phyloP scores from a whole-genome alignment of 2,888 invertebrate species.

The Calliscelio sp. region DNA sequence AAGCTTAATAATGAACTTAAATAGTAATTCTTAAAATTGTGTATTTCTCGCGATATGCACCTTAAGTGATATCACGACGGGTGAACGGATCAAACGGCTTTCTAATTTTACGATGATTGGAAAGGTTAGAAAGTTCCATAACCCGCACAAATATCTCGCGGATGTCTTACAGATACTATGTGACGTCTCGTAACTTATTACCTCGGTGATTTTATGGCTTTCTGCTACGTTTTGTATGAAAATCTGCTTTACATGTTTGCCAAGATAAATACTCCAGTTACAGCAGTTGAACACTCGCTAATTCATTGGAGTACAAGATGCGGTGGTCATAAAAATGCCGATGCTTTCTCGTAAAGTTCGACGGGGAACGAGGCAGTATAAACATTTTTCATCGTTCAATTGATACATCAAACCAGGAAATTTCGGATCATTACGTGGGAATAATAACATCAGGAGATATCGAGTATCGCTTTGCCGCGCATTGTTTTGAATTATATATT shows the following conservation, averaged over 20 bases:
- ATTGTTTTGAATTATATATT: constrained; percentile 38
- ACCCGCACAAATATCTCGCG: constrained; percentile 63
- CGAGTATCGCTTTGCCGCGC: neutral
- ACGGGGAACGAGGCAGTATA: neutral
- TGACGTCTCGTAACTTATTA: constrained; percentile 63
- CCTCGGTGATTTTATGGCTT: constrained; percentile 47
- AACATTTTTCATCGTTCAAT: constrained; percentile 11
- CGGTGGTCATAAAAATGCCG: constrained; percentile 6
- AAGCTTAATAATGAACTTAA: constrained; percentile 63
- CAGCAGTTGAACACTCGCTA: constrained; percentile 29
- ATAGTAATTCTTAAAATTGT: constrained; percentile 57
- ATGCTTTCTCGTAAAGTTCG: constrained; percentile 37
- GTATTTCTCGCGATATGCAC: constrained; percentile 58
- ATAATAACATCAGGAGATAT: constrained; percentile 18
- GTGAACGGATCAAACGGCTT: constrained; percentile 72
- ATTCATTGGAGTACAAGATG: constrained; percentile 7
- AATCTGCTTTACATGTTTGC: constrained; percentile 58
- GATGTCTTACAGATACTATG: constrained; percentile 62
- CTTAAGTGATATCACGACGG: constrained; percentile 64
- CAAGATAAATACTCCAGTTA: constrained; percentile 55
- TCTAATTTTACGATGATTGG: constrained; percentile 73
- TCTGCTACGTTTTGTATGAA: constrained; percentile 60
- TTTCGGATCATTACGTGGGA: constrained; percentile 19
- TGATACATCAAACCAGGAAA: constrained; percentile 21
- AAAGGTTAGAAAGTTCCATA: constrained; percentile 72